Conservation (phyloP, 2,888 invertebrate species). For the Drosophila macrospina region DNA sequence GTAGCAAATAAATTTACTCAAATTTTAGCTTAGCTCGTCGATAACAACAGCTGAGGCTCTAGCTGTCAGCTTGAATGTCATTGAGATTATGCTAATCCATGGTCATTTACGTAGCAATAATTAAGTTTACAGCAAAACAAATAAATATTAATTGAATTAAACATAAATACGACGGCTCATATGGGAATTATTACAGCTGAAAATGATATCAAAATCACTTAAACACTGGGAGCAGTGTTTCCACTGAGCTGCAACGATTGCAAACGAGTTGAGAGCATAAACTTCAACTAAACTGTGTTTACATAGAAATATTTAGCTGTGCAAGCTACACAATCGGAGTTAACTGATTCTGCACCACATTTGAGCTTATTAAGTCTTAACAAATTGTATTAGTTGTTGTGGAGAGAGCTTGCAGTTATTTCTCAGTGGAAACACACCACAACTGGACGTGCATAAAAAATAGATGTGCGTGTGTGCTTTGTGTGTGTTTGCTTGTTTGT, state of each 20-base stretch:
- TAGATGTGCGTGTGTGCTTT: conserved; percentile 12
- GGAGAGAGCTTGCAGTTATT: conserved; percentile 11
- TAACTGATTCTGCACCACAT: not conserved
- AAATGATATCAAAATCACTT: conserved; percentile 18
- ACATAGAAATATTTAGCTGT: not conserved
- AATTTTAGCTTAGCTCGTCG: conserved; percentile 51
- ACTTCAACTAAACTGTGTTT: not conserved
- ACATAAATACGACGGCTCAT: conserved; percentile 19
- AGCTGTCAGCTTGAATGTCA: conserved; percentile 24
- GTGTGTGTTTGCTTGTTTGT: conserved; percentile 51
- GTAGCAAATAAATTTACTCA: conserved; percentile 67
- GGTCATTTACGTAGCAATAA: conserved; percentile 55
- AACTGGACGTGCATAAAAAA: conserved; percentile 31
- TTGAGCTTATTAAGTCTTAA: conserved; percentile 9
- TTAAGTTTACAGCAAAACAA: conserved; percentile 44
- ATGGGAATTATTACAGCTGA: conserved; percentile 37
- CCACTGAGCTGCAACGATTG: conserved; percentile 13
- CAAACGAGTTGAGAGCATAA: not conserved
- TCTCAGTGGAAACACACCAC: conserved; percentile 25
- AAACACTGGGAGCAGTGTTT: conserved; percentile 14
- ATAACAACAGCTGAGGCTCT: conserved; percentile 29
- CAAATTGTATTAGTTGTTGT: conserved; percentile 1
- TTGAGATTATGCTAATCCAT: conserved; percentile 50
- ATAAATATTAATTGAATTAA: conserved; percentile 54
- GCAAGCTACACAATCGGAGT: not conserved